A percentile compares a stretch with the other conserved stretches of the same genome.
Conservation (phyloP, 2,888 invertebrate genomes). For the Machimus rusticus region DNA sequence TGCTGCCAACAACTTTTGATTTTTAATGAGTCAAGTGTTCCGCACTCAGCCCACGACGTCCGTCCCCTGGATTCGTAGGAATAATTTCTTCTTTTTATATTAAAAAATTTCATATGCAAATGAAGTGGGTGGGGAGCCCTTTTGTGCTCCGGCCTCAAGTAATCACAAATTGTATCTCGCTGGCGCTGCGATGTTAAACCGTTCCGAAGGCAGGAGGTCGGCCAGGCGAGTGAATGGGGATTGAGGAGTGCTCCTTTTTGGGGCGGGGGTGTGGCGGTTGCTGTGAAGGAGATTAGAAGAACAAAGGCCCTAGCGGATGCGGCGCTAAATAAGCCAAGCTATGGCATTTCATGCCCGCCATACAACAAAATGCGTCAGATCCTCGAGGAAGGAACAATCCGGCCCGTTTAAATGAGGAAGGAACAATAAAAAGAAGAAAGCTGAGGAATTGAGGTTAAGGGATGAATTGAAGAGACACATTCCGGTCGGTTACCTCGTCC, state of each 20-base stretch:
- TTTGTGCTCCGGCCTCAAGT: neutral
- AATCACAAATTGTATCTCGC: constrained; percentile 16
- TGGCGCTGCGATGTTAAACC: neutral
- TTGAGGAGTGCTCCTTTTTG: neutral
- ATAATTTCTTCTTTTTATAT: constrained; percentile 12
- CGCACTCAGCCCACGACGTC: neutral
- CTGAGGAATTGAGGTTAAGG: constrained; percentile 12
- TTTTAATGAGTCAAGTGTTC: constrained; percentile 40
- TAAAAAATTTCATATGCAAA: constrained; percentile 16
- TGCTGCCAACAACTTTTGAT: constrained; percentile 36
- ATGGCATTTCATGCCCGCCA: neutral
- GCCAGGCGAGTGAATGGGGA: neutral
- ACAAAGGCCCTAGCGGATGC: neutral
- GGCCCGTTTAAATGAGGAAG: neutral
- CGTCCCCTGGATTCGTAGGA: neutral
- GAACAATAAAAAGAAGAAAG: neutral
- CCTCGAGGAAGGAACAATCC: neutral
- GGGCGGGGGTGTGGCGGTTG: neutral
- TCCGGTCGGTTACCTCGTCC: neutral
- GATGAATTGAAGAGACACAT: constrained; percentile 14
- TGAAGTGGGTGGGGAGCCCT: constrained; percentile 2
- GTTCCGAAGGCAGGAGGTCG: neutral
- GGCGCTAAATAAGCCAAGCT: neutral
- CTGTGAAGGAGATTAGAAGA: constrained; percentile 1
- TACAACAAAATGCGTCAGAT: neutral